Percentiles rank a stretch among this genome's conserved stretches.
phyloP scores from a whole-genome alignment of 35 echinoderm and acorn worm species.

The Acanthaster planci region DNA sequence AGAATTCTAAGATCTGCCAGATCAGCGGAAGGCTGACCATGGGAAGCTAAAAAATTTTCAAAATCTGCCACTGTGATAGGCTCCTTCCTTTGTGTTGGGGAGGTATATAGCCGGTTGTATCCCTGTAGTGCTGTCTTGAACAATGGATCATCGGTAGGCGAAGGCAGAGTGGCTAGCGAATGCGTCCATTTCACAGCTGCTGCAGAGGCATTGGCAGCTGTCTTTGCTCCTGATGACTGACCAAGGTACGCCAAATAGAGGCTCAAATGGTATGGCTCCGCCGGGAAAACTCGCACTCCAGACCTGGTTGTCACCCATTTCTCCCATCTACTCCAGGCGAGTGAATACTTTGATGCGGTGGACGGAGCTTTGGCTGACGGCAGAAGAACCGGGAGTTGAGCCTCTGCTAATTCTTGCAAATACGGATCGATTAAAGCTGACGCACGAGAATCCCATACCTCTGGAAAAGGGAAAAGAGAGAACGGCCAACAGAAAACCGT shows the following conservation, averaged over 20 bases:
- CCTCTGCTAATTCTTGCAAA: no score
- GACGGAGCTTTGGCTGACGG: not conserved
- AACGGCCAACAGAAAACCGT: no score
- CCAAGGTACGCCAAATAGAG: not conserved
- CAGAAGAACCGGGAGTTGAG: not conserved
- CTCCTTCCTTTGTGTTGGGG: no score
- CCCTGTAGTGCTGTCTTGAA: no score
- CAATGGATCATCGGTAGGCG: not conserved
- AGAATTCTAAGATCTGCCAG: no score
- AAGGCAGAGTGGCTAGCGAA: not conserved
- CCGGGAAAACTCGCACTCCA: not conserved
- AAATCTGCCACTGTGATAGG: no score
- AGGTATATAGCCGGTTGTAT: no score
- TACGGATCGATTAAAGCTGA: no score
- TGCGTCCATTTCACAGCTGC: not conserved
- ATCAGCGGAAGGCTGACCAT: no score
- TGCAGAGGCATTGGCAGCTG: not conserved
- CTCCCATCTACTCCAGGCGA: not conserved
- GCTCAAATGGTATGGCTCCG: not conserved
- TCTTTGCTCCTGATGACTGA: not conserved
- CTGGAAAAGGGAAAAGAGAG: no score
- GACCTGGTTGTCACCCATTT: not conserved
- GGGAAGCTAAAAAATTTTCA: no score
- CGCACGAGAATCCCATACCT: no score
- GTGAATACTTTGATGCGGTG: not conserved